Base-by-base conservation (phyloP, 2,797 vertebrate genomes). In the Xerus rutilus region DNA sequence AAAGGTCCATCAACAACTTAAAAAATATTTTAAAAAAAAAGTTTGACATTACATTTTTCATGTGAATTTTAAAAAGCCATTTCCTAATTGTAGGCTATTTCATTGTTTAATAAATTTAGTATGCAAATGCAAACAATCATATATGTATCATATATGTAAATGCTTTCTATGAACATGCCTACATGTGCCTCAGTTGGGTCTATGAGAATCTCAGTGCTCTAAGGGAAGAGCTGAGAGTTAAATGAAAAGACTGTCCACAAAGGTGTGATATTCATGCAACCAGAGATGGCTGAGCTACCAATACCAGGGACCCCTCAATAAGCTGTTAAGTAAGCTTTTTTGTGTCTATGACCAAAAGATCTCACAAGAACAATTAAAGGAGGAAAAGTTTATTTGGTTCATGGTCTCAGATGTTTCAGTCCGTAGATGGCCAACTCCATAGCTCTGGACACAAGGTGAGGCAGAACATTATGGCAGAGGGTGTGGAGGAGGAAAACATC, bases 21-120 rank as follows among this genome's bases (percentile, higher is more conserved):
- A 39, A 39, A 39, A 39, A 39, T 39, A 39, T 39, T 39, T 39
- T 2, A 39, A 39, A 39, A 39, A 39, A 39, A 39, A 39, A 39
- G 15, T 82, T 93, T 90, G 77, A 86, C 21, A 14, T 90, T 72
- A 86, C 21, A 15, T 86, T 70, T 81, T 91, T 90, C 67, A 78
- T 18, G 0, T 64, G 76, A 87, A 76, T 32, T 32, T 13, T 25
- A 67, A 84, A 83, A 64, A 83, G 10, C 17, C 35, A 13, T 70
- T 59, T 91, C 35, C 69, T 65, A 59, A 35, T 54, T 65, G 13
- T 47, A 65, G 0, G 28, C 15, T 72, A 64, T 90, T 87, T 20
- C 47, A 25, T 43, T 87, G 69, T n/a, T 67, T 79, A 62, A 69
- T 73, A 90, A 73, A 72, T 11, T 84, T 62, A 82, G 8, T 17